Evolutionary conservation across 2,797 vertebrate genomes (phyloP).

Genomic region (Phoxinus dragarum): DNA sequence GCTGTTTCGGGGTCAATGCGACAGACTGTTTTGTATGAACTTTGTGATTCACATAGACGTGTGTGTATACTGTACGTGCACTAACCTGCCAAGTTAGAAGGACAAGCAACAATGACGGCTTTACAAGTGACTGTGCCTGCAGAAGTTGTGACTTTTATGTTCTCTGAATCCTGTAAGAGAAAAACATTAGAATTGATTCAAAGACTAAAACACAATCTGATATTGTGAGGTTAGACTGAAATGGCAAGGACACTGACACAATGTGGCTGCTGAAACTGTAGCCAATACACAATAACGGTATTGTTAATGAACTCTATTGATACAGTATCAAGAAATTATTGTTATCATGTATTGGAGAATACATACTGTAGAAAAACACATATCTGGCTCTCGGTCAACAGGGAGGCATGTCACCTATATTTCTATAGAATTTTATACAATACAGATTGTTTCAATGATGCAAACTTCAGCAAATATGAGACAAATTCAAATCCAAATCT

Average conservation of each 20-base stretch:
- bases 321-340: background rate
- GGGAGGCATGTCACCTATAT: background rate
- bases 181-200: slow-evolving; percentile 43
- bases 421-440: background rate
- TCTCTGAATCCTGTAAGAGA: slow-evolving; percentile 70
- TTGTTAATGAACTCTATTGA: background rate
- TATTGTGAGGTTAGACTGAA: background rate
- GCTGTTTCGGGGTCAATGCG: slow-evolving; percentile 45
- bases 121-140: slow-evolving; percentile 69
- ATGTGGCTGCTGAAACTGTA: background rate
- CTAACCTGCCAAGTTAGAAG: slow-evolving; percentile 82
- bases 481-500: background rate
- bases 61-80: slow-evolving; percentile 57
- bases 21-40: slow-evolving; percentile 44
- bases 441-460: background rate
- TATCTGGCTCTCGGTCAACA: background rate
- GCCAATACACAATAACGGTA: background rate
- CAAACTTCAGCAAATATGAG: background rate
- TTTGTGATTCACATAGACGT: slow-evolving; percentile 30
- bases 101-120: slow-evolving; percentile 78
- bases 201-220: background rate
- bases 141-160: slow-evolving; percentile 70
- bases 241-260: background rate
- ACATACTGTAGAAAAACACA: background rate
- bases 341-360: background rate